These are phyloP conservation scores for Sphinx pinastri DNA, from an alignment of 2,888 invertebrate genomes.

Conservation along the genomic window DNA sequence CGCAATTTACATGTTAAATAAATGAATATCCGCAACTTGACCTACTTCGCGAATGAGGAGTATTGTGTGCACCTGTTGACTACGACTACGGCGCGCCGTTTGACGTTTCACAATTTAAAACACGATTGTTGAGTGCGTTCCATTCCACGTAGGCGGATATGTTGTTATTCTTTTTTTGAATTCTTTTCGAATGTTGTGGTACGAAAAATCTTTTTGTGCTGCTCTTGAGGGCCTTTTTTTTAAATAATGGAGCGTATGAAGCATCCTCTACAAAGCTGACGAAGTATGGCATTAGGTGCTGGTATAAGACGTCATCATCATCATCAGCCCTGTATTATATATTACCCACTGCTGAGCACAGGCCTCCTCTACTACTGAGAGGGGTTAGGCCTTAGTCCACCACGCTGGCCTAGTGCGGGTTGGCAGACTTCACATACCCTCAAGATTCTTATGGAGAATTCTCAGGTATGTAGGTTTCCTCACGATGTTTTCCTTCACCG, in stretches of 20 bases:
- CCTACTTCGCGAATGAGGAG: conserved; percentile 9
- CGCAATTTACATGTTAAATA: conserved; percentile 25
- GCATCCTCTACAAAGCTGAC: too few relatives aligned
- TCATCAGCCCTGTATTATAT: too few relatives aligned
- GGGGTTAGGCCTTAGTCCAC: too few relatives aligned
- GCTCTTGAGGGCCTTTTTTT: neutral
- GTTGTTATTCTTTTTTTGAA: conserved; percentile 1
- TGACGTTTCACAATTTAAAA: conserved; percentile 12
- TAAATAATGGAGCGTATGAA: neutral
- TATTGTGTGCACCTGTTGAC: conserved; percentile 22
- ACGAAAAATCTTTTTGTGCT: neutral
- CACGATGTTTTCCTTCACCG: too few relatives aligned
- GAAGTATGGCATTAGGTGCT: too few relatives aligned
- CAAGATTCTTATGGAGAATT: too few relatives aligned
- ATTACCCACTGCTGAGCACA: too few relatives aligned
- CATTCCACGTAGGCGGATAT: neutral
- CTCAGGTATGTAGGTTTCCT: too few relatives aligned
- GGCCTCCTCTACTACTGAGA: too few relatives aligned
- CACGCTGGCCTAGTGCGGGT: too few relatives aligned
- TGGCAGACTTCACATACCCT: too few relatives aligned
- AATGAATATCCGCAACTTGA: conserved; percentile 17
- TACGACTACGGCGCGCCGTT: neutral
- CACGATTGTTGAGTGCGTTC: conserved; percentile 13
- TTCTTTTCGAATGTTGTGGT: neutral
- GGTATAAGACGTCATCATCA: too few relatives aligned